Evolutionary conservation across 2,888 invertebrate genomes (phyloP).

Genomic region (Scrobipalpa atriplicella): DNA sequence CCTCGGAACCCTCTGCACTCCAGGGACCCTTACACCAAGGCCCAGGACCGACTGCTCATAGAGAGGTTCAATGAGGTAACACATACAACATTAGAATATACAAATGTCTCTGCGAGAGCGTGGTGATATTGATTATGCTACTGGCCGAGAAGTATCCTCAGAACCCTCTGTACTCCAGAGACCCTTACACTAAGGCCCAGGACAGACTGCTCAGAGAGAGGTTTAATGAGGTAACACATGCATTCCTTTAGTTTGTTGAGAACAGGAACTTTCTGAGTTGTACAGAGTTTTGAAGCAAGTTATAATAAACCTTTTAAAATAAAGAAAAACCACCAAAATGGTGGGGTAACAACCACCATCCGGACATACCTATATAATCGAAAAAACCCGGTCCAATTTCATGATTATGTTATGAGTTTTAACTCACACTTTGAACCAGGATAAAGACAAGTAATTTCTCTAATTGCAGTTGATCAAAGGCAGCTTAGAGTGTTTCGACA

Average conservation of each 20-base stretch:
- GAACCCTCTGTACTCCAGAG: slow-evolving; percentile 84
- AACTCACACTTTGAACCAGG: too few relatives aligned
- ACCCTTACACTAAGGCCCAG: slow-evolving; percentile 87
- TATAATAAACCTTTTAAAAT: too few relatives aligned
- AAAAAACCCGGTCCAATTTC: too few relatives aligned
- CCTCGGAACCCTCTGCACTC: slow-evolving; percentile 85
- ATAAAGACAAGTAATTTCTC: slow-evolving; percentile 3
- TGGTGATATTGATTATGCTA: slow-evolving; percentile 91
- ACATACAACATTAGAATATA: not conserved
- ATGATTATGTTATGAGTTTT: not conserved
- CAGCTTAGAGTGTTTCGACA: slow-evolving; percentile 75
- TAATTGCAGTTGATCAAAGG: slow-evolving; percentile 73
- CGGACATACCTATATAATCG: too few relatives aligned
- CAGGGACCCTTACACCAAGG: slow-evolving; percentile 85
- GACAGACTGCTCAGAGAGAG: slow-evolving; percentile 88
- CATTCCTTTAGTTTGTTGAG: too few relatives aligned
- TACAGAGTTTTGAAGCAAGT: too few relatives aligned
- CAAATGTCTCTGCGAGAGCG: slow-evolving; percentile 81
- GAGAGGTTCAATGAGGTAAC: slow-evolving; percentile 85
- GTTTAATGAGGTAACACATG: slow-evolving; percentile 80
- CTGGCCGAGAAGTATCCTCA: slow-evolving; percentile 89
- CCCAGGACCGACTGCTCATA: slow-evolving; percentile 88
- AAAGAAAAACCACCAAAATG: too few relatives aligned
- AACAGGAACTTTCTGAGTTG: too few relatives aligned
- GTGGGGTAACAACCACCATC: too few relatives aligned